Evolutionary conservation across 2,888 invertebrate species (phyloP), one percentile per base, ranked within the genome.

Genomic region (Platerodrilus igneus): DNA sequence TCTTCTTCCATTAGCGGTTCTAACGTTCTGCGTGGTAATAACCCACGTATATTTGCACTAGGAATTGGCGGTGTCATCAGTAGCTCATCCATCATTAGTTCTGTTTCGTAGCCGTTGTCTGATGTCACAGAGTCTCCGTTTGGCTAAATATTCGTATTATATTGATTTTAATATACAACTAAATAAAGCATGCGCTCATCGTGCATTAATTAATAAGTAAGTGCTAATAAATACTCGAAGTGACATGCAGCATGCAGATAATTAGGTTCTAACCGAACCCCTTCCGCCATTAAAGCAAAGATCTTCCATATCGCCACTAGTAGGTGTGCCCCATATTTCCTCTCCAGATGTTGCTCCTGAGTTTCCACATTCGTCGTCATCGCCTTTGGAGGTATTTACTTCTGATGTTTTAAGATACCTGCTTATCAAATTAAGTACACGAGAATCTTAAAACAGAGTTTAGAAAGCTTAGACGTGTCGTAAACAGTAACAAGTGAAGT

Each of bases 311-410:
- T 87, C 79, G 13, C 87, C 88, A 51, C 88, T 88, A 1, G 88
- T 89, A 3, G 89, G 89, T 0, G 89, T 89, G 0, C 89, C 89
- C 89, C 89, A 90, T 14, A 88, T 83, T 57, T 90, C 89, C 64
- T 89, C 88, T 0, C 87, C 88, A 2, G 87, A 88, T 1, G 82
- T 83, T 0, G 84, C 88, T 0, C 86, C 88, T 26, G 88, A 88
- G 0, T 86, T 87, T 58, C 88, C 88, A 8, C 42, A 42, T 9
- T 46, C 46, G 41, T 88, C 88, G 52, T 86, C 87, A 55, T 77
- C 77, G 18, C 61, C 51, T 59, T 76, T 60, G 66, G 70, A 52
- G 58, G 71, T 54, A 6, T 54, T 69, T 53, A 53, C 50, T 37
- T 69, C 61, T 11, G 57, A 41, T 64, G 76, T 74, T 76, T 79